These are phyloP conservation scores for Pilophorus perplexus DNA, from an alignment of 2,888 invertebrate genomes.

Conservation along the genomic window DNA sequence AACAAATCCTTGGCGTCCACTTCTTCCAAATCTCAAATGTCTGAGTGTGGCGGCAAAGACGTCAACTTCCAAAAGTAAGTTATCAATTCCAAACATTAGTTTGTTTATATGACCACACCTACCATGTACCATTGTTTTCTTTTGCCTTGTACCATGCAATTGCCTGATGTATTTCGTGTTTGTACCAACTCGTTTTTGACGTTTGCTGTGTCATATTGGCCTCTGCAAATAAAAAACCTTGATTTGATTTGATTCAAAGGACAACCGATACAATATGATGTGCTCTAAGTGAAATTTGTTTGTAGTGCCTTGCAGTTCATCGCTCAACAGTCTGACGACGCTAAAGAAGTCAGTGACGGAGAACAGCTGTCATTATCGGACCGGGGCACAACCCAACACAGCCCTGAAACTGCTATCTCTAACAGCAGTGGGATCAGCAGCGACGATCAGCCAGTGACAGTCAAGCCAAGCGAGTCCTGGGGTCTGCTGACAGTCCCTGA, in stretches of 20 bases:
- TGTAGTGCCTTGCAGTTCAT: constrained; percentile 69
- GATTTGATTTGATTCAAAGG: not conserved
- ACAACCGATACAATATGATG: not conserved
- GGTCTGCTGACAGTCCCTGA: constrained; percentile 62
- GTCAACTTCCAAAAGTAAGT: constrained; percentile 18
- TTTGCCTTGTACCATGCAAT: too few species aligned
- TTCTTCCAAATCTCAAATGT: constrained; percentile 47
- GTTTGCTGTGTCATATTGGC: too few species aligned
- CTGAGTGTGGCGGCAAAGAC: constrained; percentile 18
- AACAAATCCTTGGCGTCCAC: constrained; percentile 74
- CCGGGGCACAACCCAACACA: too few species aligned
- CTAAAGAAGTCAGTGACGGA: constrained; percentile 56
- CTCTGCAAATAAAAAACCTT: too few species aligned
- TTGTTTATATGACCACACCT: too few species aligned
- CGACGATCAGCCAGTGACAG: constrained; percentile 24
- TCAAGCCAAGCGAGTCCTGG: constrained; percentile 43
- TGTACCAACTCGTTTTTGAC: too few species aligned
- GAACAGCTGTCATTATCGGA: constrained; percentile 20
- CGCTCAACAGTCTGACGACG: constrained; percentile 70
- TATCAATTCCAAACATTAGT: too few species aligned
- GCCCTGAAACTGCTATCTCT: too few species aligned
- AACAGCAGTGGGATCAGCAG: constrained; percentile 2
- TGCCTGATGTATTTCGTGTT: too few species aligned
- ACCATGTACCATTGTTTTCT: too few species aligned
- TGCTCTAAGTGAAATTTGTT: constrained; percentile 50